Base-by-base conservation (phyloP, 1,140 invertebrate genomes). In the Cecropterus lyciades region DNA sequence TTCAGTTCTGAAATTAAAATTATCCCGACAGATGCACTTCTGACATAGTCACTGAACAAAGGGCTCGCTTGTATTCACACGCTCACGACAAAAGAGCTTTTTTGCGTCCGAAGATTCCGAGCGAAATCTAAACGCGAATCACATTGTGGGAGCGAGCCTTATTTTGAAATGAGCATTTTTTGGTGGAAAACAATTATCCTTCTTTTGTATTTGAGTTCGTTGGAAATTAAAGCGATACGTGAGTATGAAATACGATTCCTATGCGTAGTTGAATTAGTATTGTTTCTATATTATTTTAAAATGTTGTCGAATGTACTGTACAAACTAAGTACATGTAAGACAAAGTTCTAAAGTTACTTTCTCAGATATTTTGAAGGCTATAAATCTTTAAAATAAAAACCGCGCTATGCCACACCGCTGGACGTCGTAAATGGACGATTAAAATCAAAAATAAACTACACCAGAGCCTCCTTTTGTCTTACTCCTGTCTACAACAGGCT, bases 361-460 rank as follows among this genome's bases (percentile, higher is more conserved):
- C 30, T 33, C 6, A 7, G 30, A 9, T 9, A 11, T 48, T 48
- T 48, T 17, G 15, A 15, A 48, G 4, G 16, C 14, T 33, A 72
- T 76, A 82, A 82, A 82, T 82, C 68, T 72, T 57, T 20, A 17
- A 77, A 69, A 73, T 75, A 83, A 85, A 84, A 83, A 81, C 72
- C 48, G 60, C 67, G 70, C 62, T 65, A 72, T 76, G 72, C 73
- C 66, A 77, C 68, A 81, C 67, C 57, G 67, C 57, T 67, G 65
- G 55, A 73, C 73, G 70, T 74, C 75, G 65, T 80, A 85, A 86
- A 81, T 80, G 82, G 80, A 74, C 78, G 85, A 85, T 85, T 85
- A 82, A 83, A 84, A 81, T 79, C 80, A 84, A 82, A 89, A 86
- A 79, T 77, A 89, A 89, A 87, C 85, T 87, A 87, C 85, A 82